Base-by-base conservation (phyloP, 2,113 vertebrate species). In the Eira barbara region DNA sequence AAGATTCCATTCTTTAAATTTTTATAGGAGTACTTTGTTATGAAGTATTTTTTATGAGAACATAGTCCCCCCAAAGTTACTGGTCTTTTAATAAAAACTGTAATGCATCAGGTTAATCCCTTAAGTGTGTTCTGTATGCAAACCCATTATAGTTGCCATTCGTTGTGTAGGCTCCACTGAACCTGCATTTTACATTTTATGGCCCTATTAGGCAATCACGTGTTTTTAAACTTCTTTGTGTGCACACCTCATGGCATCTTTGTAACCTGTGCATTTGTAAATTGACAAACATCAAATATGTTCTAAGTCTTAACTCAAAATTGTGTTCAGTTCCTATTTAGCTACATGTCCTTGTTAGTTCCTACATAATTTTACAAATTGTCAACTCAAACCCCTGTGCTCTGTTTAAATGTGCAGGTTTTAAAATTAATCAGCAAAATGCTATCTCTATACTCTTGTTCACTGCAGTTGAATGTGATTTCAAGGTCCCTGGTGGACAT, bases 341-440 rank as follows among this genome's bases (percentile, higher is more conserved):
- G 13, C 14, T 29, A 76, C 69, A 91, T 81, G 18, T 85, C 25
- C 59, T 95, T 79, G 12, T 47, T 88, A 76, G 21, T 31, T 57
- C 25, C 36, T 87, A 47, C 78, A 83, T 84, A 57, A 57, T 23
- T 79, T 34, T 83, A 36, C 29, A 67, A 61, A 74, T 25, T 57
- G 7, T 69, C 34, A 78, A 27, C 23, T 71, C 34, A 55, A 47
- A 49, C 13, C 67, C 67, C 42, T 74, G 34, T 25, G 67, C 67
- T 69, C 29, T 63, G 10, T 94, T 89, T 91, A 84, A 61, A 76
- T 31, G 73, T 76, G 42, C 13, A 76, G 25, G 14, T 89, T 88
- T 80, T 55, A 47, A 81, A 84, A 84, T 95, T 71, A 82, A 90
- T 95, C 57, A 93, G 42, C 13, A 89, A 91, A 89, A 76, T 29